Base-by-base conservation (phyloP, 2,113 vertebrate genomes). In the Potamarius usumacintae region DNA sequence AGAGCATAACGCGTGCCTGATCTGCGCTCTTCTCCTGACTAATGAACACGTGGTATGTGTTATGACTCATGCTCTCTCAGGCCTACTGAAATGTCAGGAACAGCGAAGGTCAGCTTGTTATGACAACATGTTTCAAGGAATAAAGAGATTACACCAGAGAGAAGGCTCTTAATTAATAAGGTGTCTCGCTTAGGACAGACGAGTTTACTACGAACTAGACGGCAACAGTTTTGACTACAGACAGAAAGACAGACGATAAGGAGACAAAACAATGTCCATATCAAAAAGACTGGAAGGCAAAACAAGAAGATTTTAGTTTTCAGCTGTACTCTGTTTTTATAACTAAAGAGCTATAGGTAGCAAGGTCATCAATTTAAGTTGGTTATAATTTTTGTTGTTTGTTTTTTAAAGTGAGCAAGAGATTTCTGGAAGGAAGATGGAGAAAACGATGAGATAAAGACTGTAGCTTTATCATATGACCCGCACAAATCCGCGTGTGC, bases 41-140 rank as follows among this genome's bases (percentile, higher is more conserved):
- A 65, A 55, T 42, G 25, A 88, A 85, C 77, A 62, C 69, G 5
- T 86, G 18, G 74, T 89, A 92, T 91, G 90, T 90, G 79, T 53
- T 30, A 53, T 55, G 69, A 62, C 50, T 85, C 81, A 3, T 27
- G 25, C 52, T 87, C 42, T 42, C 81, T 87, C 11, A 9, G 57
- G 48, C 67, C 79, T 83, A 50, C 14, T 15, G 17, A 62, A 79
- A 74, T 18, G 87, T 53, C 58, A 85, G 74, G 17, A 63, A 50
- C 22, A 18, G 79, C 34, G 20, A 74, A n/a, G 20, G 63, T 50
- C 52, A 76, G 34, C 85, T 7, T 89, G 89, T 89, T 65, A 48
- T n/a, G 79, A 85, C 87, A 83, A 5, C 30, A 60, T 20, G 58
- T 60, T 8, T 76, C 17, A 50, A 55, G 60, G 79, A 63, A 42